phyloP scores from a whole-genome alignment of 1,140 invertebrate genomes.

The Anastrepha ludens region DNA sequence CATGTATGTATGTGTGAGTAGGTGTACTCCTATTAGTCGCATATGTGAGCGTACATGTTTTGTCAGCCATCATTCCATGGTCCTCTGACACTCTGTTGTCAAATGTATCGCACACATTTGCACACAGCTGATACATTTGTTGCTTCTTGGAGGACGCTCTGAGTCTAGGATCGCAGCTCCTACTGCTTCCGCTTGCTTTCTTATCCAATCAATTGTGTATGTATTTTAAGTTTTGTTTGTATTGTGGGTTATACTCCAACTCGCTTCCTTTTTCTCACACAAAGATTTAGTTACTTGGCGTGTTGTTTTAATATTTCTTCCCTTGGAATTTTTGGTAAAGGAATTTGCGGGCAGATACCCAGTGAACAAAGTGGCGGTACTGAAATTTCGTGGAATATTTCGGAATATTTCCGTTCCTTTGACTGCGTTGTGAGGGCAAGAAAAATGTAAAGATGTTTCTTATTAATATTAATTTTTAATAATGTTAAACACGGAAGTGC shows the following conservation, averaged over 20 bases:
- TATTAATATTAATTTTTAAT: too few species aligned
- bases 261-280: background rate
- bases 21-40: background rate
- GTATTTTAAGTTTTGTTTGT: background rate
- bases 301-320: too few species aligned
- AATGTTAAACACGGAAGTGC: too few species aligned
- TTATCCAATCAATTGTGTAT: background rate
- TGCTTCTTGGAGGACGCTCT: background rate
- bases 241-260: background rate
- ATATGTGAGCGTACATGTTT: background rate
- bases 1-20: background rate
- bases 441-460: too few species aligned
- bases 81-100: conserved; percentile 17
- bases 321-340: too few species aligned
- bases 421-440: too few species aligned
- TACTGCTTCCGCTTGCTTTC: conserved; percentile 27
- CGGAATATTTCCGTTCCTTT: too few species aligned
- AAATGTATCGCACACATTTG: background rate
- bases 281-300: background rate
- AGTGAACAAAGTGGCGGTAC: too few species aligned
- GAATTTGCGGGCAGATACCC: too few species aligned
- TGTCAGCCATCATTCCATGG: conserved; percentile 2
- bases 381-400: too few species aligned
- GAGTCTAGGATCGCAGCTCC: background rate
- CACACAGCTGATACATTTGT: background rate